These are phyloP conservation scores for Forbesichthys papilliferus DNA, from an alignment of 2,113 vertebrate species.

Conservation along the genomic window DNA sequence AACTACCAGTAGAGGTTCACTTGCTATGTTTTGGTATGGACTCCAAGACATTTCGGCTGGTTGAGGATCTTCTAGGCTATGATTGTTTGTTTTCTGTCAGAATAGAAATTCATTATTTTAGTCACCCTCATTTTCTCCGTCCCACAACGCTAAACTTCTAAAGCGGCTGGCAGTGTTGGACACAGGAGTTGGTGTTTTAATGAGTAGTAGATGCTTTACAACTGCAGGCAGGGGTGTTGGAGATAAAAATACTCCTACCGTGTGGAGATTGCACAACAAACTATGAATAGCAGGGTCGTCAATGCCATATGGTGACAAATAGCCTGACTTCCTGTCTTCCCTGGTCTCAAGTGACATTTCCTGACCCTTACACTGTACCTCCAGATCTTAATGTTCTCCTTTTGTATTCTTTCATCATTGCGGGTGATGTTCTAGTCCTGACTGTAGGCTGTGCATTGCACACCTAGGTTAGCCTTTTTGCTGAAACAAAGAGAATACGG, in stretches of 20 bases:
- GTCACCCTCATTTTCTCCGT: too few relatives aligned
- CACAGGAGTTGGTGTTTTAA: slow-evolving; percentile 35
- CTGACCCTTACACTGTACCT: slow-evolving; percentile 28
- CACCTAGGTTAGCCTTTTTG: background rate
- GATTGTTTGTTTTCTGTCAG: too few relatives aligned
- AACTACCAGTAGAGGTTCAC: too few relatives aligned
- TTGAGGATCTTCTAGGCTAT: too few relatives aligned
- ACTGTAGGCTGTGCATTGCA: background rate
- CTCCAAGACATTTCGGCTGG: too few relatives aligned
- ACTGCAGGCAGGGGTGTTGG: slow-evolving; percentile 32
- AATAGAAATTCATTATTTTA: too few relatives aligned
- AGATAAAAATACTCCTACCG: slow-evolving; percentile 61
- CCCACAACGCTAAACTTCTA: background rate
- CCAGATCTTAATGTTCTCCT: slow-evolving; percentile 3
- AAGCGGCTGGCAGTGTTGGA: too few relatives aligned
- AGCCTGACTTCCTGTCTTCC: slow-evolving; percentile 49
- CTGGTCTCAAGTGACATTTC: slow-evolving; percentile 19
- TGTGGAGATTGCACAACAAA: slow-evolving; percentile 38
- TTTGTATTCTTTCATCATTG: slow-evolving; percentile 1
- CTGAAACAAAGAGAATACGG: slow-evolving; percentile 20
- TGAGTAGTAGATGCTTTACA: slow-evolving; percentile 43
- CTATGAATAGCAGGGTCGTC: slow-evolving; percentile 65
- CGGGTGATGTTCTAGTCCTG: slow-evolving; percentile 6
- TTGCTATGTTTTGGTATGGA: too few relatives aligned
- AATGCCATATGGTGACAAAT: slow-evolving; percentile 35